These are phyloP conservation scores for Ecdyonurus torrentis DNA, from an alignment of 2,888 invertebrate species.

Conservation along the genomic window DNA sequence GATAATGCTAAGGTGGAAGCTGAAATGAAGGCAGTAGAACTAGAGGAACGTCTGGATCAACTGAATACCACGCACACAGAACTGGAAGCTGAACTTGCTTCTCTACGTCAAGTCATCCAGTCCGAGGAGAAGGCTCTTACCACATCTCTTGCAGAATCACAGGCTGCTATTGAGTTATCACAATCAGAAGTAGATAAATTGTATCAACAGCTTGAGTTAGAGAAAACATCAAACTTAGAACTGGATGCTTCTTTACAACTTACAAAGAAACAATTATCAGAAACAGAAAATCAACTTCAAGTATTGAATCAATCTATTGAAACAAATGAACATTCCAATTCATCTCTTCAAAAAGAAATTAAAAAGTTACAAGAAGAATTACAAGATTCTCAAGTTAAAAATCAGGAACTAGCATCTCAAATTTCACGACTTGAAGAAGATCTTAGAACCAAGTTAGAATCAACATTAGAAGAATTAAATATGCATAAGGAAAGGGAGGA, in stretches of 20 bases:
- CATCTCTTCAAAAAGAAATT: constrained; percentile 21
- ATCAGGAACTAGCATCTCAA: constrained; percentile 29
- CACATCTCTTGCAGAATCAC: background rate
- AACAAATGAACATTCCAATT: background rate
- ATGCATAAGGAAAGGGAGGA: constrained; percentile 20
- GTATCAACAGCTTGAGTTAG: background rate
- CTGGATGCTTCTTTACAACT: constrained; percentile 22
- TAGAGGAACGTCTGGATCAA: constrained; percentile 55
- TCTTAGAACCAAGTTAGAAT: background rate
- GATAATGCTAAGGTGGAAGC: constrained; percentile 44
- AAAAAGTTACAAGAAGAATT: constrained; percentile 32
- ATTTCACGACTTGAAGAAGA: constrained; percentile 27
- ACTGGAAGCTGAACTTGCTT: constrained; percentile 1
- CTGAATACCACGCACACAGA: background rate
- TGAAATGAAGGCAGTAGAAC: constrained; percentile 58
- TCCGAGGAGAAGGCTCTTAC: background rate
- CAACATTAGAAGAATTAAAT: constrained; percentile 33
- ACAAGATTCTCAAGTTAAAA: constrained; percentile 33
- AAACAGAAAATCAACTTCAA: constrained; percentile 40
- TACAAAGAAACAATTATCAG: constrained; percentile 41
- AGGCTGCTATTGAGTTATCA: background rate
- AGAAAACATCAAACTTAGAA: background rate
- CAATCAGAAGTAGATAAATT: too few relatives aligned
- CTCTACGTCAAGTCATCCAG: background rate
- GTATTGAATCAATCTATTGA: constrained; percentile 33